Evolutionary conservation across 1,140 invertebrate genomes (phyloP).

Genomic region (Penaeus vannamei): DNA sequence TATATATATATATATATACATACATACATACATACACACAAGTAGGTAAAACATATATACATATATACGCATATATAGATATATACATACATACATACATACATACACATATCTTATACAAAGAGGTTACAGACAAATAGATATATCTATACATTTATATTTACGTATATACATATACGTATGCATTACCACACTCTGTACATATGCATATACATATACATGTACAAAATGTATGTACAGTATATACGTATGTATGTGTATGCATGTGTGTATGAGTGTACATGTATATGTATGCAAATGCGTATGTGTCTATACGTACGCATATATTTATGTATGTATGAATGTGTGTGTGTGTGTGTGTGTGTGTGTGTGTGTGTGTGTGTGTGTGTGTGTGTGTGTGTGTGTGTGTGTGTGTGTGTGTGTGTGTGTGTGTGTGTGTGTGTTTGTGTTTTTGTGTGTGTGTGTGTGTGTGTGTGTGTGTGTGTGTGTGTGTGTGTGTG

Average conservation of each 20-base stretch:
- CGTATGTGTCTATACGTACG: too few relatives aligned
- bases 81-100: background rate
- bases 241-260: background rate
- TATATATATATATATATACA: background rate
- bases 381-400: too few relatives aligned
- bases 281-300: background rate
- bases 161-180: background rate
- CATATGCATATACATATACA: too few relatives aligned
- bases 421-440: too few relatives aligned
- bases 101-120: constrained; percentile 9
- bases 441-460: too few relatives aligned
- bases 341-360: too few relatives aligned
- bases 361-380: too few relatives aligned
- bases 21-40: background rate
- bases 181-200: background rate
- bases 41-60: background rate
- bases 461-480: too few relatives aligned
- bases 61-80: background rate
- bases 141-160: constrained; percentile 20
- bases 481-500: too few relatives aligned
- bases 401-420: too few relatives aligned
- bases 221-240: too few relatives aligned
- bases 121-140: background rate
- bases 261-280: background rate
- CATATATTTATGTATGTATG: too few relatives aligned